Conservation (phyloP, 2,888 invertebrate species). For the Rapana venosa region DNA sequence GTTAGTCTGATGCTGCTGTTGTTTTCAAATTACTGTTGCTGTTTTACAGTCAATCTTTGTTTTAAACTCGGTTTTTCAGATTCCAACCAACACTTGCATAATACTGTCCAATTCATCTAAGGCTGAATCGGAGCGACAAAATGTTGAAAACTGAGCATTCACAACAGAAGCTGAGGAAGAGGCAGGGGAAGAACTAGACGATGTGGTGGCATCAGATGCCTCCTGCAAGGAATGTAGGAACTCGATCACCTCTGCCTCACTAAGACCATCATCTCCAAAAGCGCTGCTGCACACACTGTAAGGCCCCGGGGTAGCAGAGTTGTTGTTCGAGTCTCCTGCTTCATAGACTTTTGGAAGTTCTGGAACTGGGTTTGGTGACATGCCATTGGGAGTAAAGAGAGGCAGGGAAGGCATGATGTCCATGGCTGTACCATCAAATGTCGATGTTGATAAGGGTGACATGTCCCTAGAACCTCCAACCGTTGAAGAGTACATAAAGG, state of each 20-base stretch:
- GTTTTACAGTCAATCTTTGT: no score
- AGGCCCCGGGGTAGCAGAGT: constrained; percentile 33
- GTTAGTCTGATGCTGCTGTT: no score
- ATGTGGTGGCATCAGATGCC: background rate
- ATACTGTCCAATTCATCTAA: constrained; percentile 83
- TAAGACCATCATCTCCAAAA: constrained; percentile 54
- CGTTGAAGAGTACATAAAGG: constrained; percentile 22
- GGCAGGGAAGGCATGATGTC: constrained; percentile 11
- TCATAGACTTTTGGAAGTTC: constrained; percentile 19
- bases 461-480: background rate
- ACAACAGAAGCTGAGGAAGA: constrained; percentile 78
- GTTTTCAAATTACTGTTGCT: no score
- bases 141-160: constrained; percentile 51
- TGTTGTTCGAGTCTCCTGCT: constrained; percentile 29
- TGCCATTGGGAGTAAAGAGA: background rate
- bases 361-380: background rate
- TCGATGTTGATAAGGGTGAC: background rate
- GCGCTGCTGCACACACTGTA: constrained; percentile 27
- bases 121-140: constrained; percentile 73
- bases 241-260: constrained; percentile 58
- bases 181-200: background rate
- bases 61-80: constrained; percentile 52
- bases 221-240: constrained; percentile 24
- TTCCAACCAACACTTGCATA: constrained; percentile 85
- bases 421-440: background rate